phyloP scores from a whole-genome alignment of 2,113 vertebrate genomes.

The Stigmatopora argus region DNA sequence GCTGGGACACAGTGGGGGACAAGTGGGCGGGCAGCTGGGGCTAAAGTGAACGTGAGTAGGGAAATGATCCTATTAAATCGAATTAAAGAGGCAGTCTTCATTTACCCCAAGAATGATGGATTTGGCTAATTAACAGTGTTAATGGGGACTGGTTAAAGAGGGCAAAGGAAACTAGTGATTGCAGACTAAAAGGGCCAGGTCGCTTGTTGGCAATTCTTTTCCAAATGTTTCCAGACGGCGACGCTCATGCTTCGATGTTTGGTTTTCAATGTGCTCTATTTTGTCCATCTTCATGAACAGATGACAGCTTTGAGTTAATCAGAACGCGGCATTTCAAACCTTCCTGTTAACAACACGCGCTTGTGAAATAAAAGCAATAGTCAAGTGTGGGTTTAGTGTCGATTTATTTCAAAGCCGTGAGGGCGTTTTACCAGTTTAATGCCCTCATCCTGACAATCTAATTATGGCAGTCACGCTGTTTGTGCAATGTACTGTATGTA shows the following conservation, averaged over 20 bases:
- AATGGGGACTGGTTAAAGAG: slow-evolving; percentile 73
- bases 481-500: slow-evolving; percentile 19
- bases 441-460: slow-evolving; percentile 63
- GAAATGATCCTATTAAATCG: slow-evolving; percentile 78
- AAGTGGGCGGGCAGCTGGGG: slow-evolving; percentile 66
- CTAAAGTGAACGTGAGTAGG: slow-evolving; percentile 70
- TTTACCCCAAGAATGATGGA: slow-evolving; percentile 78
- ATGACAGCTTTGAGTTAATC: slow-evolving; percentile 44
- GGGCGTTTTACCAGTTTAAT: slow-evolving; percentile 65
- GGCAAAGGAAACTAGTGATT: slow-evolving; percentile 53
- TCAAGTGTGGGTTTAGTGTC: slow-evolving; percentile 35
- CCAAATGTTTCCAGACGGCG: slow-evolving; percentile 20
- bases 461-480: slow-evolving; percentile 59
- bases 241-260: background rate
- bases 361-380: slow-evolving; percentile 41
- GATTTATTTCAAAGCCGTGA: slow-evolving; percentile 50
- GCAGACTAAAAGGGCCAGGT: slow-evolving; percentile 46
- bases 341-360: slow-evolving; percentile 34
- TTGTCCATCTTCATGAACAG: slow-evolving; percentile 24
- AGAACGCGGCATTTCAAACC: slow-evolving; percentile 51
- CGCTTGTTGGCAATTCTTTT: slow-evolving; percentile 32
- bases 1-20: slow-evolving; percentile 48
- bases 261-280: slow-evolving; percentile 23
- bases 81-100: slow-evolving; percentile 81
- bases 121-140: slow-evolving; percentile 76